Evolutionary conservation across 2,113 vertebrate species (phyloP).

Genomic region (Bombycilla garrulus): DNA sequence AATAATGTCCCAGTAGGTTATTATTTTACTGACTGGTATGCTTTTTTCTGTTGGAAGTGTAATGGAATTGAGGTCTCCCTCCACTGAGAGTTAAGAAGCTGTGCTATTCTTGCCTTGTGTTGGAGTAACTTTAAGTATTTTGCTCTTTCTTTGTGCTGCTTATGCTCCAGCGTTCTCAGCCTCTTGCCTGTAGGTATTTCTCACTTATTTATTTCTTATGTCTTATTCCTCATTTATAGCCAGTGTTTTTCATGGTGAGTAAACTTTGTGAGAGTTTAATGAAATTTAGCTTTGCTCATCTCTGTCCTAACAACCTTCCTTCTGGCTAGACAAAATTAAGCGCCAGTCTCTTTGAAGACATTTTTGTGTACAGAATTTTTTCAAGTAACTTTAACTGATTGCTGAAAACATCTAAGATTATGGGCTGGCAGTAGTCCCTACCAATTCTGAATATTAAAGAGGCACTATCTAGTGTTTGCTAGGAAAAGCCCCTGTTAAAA

Average conservation of each 20-base stretch:
- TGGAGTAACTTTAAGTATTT: constrained; percentile 1
- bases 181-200: not conserved
- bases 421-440: not conserved
- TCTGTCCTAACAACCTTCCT: constrained; percentile 47
- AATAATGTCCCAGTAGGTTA: not conserved
- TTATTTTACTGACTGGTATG: not conserved
- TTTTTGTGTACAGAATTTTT: constrained; percentile 32
- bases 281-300: constrained; percentile 37
- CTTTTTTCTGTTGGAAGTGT: not conserved
- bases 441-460: constrained; percentile 15
- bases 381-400: constrained; percentile 13
- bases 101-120: not conserved
- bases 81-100: not conserved
- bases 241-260: constrained; percentile 23
- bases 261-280: constrained; percentile 53
- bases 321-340: constrained; percentile 55
- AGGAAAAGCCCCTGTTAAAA: not conserved
- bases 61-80: not conserved
- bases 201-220: constrained; percentile 27
- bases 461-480: not conserved
- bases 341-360: constrained; percentile 23
- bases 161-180: not conserved
- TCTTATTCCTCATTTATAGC: constrained; percentile 17
- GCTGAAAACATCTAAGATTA: constrained; percentile 36
- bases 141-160: not conserved